phyloP scores from a whole-genome alignment of 2,888 invertebrate species.

The Tenthredo scrophulariae region DNA sequence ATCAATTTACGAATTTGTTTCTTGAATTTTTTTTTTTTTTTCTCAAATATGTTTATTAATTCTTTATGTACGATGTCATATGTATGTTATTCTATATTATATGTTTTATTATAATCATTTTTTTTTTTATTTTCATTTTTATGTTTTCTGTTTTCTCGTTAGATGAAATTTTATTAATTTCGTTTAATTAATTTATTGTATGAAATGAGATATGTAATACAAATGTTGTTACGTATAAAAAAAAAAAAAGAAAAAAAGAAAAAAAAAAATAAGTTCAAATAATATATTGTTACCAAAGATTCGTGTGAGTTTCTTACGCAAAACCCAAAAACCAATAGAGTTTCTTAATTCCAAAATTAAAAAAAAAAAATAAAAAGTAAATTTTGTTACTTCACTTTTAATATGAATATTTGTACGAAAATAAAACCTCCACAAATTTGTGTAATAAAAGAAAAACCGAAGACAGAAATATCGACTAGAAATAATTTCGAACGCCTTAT shows the following conservation, averaged over 20 bases:
- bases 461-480: background rate
- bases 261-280: conserved; percentile 21
- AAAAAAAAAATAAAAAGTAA: background rate
- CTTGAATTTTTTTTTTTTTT: background rate
- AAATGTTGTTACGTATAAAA: background rate
- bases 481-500: background rate
- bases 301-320: conserved; percentile 1
- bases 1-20: background rate
- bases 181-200: conserved; percentile 47
- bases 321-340: background rate
- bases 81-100: background rate
- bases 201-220: background rate
- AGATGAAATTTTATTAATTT: background rate
- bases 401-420: no score
- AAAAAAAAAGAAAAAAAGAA: background rate
- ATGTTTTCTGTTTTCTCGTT: no score
- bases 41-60: background rate
- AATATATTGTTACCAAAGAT: conserved; percentile 52
- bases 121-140: background rate
- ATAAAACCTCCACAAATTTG: no score
- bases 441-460: no score
- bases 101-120: background rate
- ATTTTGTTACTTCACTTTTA: background rate
- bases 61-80: background rate
- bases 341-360: background rate